Percentiles rank a stretch among this genome's conserved stretches.
phyloP scores from a whole-genome alignment of 2,797 vertebrate species.

The Neomorphus geoffroyi region DNA sequence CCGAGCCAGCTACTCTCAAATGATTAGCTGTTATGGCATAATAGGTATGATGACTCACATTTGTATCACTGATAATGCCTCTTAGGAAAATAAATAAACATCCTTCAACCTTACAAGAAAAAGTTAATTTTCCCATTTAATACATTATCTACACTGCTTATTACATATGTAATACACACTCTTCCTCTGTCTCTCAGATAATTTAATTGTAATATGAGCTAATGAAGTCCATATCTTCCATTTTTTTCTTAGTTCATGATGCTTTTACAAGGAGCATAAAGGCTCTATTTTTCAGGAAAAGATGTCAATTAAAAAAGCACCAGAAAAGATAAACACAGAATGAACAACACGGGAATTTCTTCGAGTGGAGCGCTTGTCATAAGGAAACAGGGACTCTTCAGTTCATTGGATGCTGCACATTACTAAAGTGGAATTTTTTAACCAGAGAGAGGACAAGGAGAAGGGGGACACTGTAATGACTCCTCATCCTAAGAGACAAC shows the following conservation, averaged over 20 bases:
- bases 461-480: not conserved
- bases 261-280: not conserved
- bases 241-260: not conserved
- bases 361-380: not conserved
- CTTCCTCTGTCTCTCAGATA: not conserved
- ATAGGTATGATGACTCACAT: not conserved
- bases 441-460: not conserved
- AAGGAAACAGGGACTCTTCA: not conserved
- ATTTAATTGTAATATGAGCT: not conserved
- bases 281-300: conserved; percentile 7
- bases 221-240: not conserved
- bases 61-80: not conserved
- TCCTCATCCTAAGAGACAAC: not conserved
- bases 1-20: not conserved
- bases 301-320: not conserved
- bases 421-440: not conserved
- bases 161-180: not conserved
- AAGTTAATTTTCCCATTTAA: not conserved
- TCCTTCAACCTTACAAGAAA: not conserved
- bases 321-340: not conserved
- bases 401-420: not conserved
- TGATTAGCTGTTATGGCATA: not conserved
- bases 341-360: not conserved
- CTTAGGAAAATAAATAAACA: not conserved
- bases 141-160: not conserved